These are phyloP conservation scores for Alloscopus bannaensis DNA, from an alignment of 2,888 invertebrate genomes.

Conservation along the genomic window DNA sequence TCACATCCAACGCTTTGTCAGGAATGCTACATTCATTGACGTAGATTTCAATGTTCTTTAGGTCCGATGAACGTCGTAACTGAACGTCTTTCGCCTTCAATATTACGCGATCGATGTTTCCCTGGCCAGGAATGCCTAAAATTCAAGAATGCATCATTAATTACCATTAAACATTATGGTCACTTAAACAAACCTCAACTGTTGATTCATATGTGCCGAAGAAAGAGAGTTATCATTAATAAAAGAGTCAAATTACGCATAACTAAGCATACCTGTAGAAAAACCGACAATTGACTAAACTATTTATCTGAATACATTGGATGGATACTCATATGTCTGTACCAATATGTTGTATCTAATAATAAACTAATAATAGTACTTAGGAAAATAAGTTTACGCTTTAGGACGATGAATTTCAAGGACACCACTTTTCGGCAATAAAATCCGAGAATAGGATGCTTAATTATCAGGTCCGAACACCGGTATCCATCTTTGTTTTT, in stretches of 20 bases:
- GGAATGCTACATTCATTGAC: slow-evolving; percentile 36
- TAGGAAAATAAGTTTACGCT: too few species aligned
- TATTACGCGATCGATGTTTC: slow-evolving; percentile 1
- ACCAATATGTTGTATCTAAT: not conserved
- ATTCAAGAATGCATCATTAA: too few species aligned
- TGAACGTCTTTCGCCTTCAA: slow-evolving; percentile 36
- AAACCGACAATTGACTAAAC: too few species aligned
- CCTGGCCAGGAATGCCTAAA: too few species aligned
- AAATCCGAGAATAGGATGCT: slow-evolving; percentile 44
- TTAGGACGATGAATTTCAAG: slow-evolving; percentile 41
- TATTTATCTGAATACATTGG: too few species aligned
- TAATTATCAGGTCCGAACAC: slow-evolving; percentile 29
- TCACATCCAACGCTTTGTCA: slow-evolving; percentile 46
- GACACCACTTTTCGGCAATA: slow-evolving; percentile 29
- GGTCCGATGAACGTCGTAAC: slow-evolving; percentile 37
- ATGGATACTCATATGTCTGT: too few species aligned
- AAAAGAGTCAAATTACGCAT: too few species aligned
- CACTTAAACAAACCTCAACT: too few species aligned
- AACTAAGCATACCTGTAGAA: too few species aligned
- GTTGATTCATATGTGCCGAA: too few species aligned
- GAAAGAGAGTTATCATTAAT: too few species aligned
- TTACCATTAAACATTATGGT: too few species aligned
- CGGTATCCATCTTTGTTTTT: slow-evolving; percentile 23
- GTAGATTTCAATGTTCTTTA: slow-evolving; percentile 47
- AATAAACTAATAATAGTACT: not conserved